These are phyloP conservation scores for Acronicta psi DNA, from an alignment of 2,888 invertebrate species.

Conservation along the genomic window DNA sequence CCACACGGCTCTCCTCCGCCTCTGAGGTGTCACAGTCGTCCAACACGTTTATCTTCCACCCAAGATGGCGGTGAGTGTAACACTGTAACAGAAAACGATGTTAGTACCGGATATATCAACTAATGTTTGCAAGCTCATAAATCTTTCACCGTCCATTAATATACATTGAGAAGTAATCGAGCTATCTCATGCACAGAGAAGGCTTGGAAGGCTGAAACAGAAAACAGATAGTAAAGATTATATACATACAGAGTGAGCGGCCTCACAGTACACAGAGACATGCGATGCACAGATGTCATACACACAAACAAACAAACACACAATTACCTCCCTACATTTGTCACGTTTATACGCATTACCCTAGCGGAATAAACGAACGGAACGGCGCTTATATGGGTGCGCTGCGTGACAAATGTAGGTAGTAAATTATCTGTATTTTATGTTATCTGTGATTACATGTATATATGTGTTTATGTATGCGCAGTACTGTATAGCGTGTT, in stretches of 20 bases:
- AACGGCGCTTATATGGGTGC: background rate
- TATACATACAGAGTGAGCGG: constrained; percentile 70
- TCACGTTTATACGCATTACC: background rate
- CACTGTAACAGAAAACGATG: constrained; percentile 90
- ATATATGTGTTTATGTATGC: constrained; percentile 4
- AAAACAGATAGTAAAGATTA: constrained; percentile 84
- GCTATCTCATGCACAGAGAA: constrained; percentile 85
- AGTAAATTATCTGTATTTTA: constrained; percentile 5
- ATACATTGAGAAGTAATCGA: constrained; percentile 65
- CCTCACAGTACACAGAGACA: background rate
- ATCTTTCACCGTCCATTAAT: constrained; percentile 72
- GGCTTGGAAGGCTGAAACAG: constrained; percentile 88
- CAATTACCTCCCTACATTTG: background rate
- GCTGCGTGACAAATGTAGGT: background rate
- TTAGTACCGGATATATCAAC: constrained; percentile 19
- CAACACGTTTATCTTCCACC: constrained; percentile 98
- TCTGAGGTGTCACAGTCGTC: constrained; percentile 92
- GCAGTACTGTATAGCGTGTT: constrained; percentile 22
- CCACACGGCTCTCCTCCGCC: constrained; percentile 87
- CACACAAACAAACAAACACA: constrained; percentile 1
- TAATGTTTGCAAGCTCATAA: constrained; percentile 33
- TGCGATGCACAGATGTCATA: constrained; percentile 2
- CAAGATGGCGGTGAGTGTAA: constrained; percentile 97
- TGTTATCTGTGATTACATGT: constrained; percentile 11
- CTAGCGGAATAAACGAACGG: background rate